Conservation (phyloP, 1,140 invertebrate species). For the Tetragnatha versicolor region DNA sequence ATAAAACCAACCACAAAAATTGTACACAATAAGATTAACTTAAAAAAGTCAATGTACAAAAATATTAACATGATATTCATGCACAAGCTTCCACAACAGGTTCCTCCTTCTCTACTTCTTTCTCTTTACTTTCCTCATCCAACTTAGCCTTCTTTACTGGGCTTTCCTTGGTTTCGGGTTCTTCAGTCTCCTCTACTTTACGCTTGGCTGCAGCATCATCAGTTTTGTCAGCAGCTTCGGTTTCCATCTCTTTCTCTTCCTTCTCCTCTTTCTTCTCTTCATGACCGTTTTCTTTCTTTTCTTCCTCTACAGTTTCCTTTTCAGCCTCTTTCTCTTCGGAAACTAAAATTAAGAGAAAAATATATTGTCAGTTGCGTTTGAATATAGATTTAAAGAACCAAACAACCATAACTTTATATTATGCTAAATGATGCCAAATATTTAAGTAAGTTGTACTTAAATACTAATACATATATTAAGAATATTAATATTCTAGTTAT, state of each 20-base stretch:
- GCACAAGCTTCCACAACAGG: slow-evolving; percentile 30
- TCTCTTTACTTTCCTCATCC: slow-evolving; percentile 7
- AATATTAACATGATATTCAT: slow-evolving; percentile 19
- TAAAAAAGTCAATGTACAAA: slow-evolving; percentile 38
- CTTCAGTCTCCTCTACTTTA: slow-evolving; percentile 12
- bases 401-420: too few species aligned
- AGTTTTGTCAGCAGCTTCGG: neutral
- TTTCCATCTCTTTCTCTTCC: slow-evolving; percentile 19
- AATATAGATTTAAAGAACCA: neutral
- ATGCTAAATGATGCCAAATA: too few species aligned
- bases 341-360: neutral
- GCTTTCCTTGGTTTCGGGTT: slow-evolving; percentile 10
- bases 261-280: neutral
- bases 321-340: slow-evolving; percentile 12
- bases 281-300: neutral
- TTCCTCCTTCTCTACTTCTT: slow-evolving; percentile 23
- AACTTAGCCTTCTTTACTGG: slow-evolving; percentile 31
- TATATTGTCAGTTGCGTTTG: neutral
- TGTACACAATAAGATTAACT: slow-evolving; percentile 14
- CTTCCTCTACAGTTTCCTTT: neutral
- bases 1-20: neutral
- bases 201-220: slow-evolving; percentile 29
- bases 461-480: too few species aligned
- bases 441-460: too few species aligned
- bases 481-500: too few species aligned